phyloP scores from a whole-genome alignment of 2,113 vertebrate genomes.

The Platanista minor region DNA sequence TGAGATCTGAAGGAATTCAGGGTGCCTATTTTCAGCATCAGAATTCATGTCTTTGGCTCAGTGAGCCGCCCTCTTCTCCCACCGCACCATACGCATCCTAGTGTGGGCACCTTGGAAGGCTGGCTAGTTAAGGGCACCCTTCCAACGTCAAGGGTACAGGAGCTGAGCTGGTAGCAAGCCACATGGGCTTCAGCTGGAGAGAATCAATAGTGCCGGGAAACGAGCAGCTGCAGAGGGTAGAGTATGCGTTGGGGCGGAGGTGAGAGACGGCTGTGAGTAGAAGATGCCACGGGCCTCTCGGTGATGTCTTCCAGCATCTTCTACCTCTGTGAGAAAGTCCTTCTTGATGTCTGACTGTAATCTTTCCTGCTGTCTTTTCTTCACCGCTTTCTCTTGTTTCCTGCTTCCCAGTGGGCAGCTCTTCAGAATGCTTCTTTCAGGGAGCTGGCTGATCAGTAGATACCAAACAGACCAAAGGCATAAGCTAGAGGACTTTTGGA shows the following conservation, averaged over 20 bases:
- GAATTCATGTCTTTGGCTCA: background rate
- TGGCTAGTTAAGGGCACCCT: background rate
- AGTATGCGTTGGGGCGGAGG: background rate
- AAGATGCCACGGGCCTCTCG: background rate
- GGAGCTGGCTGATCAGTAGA: background rate
- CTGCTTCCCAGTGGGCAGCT: background rate
- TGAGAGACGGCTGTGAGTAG: background rate
- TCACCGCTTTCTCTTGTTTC: background rate
- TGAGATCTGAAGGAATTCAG: background rate
- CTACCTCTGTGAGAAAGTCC: background rate
- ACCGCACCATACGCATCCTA: background rate
- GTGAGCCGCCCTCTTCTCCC: background rate
- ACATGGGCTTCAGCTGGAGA: background rate
- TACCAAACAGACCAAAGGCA: background rate
- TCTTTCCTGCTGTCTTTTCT: background rate
- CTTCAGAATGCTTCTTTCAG: conserved; percentile 8
- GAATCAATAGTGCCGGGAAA: background rate
- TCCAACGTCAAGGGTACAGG: background rate
- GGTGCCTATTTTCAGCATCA: background rate
- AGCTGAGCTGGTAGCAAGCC: background rate
- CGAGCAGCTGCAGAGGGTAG: background rate
- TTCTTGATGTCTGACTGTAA: background rate
- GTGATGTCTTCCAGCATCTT: background rate
- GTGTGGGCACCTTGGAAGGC: background rate
- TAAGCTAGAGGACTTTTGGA: background rate